phyloP scores from a whole-genome alignment of 2,797 vertebrate species.

The Neosilurus mollespiculum region DNA sequence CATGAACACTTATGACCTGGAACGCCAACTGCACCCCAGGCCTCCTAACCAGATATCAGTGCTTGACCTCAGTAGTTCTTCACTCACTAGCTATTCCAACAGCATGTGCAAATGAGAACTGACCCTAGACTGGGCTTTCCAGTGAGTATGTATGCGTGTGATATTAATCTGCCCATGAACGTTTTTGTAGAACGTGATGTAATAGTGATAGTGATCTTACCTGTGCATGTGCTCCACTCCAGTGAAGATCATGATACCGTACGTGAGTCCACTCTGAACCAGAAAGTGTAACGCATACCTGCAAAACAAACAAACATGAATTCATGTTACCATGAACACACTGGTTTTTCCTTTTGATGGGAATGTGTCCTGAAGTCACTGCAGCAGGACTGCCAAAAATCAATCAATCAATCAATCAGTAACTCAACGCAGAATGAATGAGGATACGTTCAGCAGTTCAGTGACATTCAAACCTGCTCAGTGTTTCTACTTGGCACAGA shows the following conservation, averaged over 20 bases:
- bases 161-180: too few relatives aligned
- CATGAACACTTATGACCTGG: not conserved
- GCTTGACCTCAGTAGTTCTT: not conserved
- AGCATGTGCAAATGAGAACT: not conserved
- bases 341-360: not conserved
- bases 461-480: not conserved
- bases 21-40: not conserved
- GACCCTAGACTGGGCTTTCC: not conserved
- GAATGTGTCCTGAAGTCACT: not conserved
- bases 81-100: not conserved
- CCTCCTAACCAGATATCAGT: not conserved
- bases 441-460: not conserved
- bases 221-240: constrained; percentile 96
- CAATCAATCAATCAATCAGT: not conserved
- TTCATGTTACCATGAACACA: not conserved
- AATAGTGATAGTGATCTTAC: constrained; percentile 72
- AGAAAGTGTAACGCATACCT: constrained; percentile 99
- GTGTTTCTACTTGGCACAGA: not conserved
- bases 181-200: too few relatives aligned
- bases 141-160: not conserved
- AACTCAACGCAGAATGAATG: not conserved
- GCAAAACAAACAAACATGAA: constrained; percentile 43
- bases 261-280: constrained; percentile 93
- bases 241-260: constrained; percentile 88
- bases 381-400: not conserved